phyloP scores from a whole-genome alignment of 2,888 invertebrate species.

The Rapana venosa region DNA sequence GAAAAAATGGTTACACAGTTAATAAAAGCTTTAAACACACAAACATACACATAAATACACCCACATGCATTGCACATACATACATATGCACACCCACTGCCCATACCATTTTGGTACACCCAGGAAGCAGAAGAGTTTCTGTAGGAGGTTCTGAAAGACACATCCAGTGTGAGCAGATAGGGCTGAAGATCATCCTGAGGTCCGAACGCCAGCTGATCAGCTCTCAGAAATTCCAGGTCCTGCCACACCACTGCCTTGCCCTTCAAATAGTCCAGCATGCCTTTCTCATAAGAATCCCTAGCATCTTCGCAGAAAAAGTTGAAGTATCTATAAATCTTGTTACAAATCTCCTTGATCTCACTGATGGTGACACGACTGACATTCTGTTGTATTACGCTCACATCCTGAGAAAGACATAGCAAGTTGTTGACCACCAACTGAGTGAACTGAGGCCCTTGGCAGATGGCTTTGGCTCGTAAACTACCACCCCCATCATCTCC shows the following conservation, averaged over 20 bases:
- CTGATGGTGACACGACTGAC: background rate
- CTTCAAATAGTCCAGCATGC: background rate
- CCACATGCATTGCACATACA: background rate
- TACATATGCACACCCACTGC: background rate
- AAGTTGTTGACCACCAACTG: background rate
- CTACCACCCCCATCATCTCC: background rate
- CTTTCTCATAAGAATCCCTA: background rate
- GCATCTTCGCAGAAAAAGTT: background rate
- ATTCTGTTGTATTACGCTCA: background rate
- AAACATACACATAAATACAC: background rate
- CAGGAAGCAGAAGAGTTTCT: background rate
- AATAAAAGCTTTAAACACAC: background rate
- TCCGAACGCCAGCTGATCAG: background rate
- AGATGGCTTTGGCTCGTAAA: background rate
- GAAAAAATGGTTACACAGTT: background rate
- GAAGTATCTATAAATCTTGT: slow-evolving; percentile 13
- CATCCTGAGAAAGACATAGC: background rate
- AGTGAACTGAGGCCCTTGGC: background rate
- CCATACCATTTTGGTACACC: background rate
- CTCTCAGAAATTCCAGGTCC: background rate
- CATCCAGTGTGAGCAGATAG: background rate
- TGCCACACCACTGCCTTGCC: background rate
- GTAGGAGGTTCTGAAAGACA: too few relatives aligned
- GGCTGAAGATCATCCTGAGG: background rate
- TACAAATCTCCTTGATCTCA: background rate